Evolutionary conservation across 1,140 invertebrate genomes (phyloP).

Genomic region (Pseudomyrmex sp.): DNA sequence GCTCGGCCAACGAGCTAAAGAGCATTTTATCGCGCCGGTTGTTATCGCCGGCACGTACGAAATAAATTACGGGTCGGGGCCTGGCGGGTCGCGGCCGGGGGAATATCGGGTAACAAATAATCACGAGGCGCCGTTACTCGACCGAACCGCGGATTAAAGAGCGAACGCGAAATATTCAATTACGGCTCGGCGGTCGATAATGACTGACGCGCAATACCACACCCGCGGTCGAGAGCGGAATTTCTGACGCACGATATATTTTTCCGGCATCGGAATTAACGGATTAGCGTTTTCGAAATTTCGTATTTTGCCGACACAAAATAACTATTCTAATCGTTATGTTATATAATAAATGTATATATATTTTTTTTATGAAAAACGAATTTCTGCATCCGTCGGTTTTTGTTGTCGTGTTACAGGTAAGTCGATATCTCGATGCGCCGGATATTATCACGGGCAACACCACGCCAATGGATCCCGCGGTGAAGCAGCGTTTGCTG

Average conservation of each 20-base stretch:
- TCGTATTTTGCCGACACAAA: not conserved
- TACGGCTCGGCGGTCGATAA: conserved; percentile 54
- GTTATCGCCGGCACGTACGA: conserved; percentile 59
- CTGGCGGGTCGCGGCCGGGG: not conserved
- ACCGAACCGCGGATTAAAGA: conserved; percentile 61
- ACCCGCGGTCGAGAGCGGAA: conserved; percentile 23
- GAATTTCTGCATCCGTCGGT: not conserved
- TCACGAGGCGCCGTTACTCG: conserved; percentile 52
- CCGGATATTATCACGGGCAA: conserved; percentile 88
- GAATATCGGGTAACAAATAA: conserved; percentile 60
- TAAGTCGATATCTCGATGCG: conserved; percentile 88
- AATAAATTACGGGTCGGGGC: conserved; percentile 49
- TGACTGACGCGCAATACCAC: conserved; percentile 52
- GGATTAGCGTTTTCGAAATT: not conserved
- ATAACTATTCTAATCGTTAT: not conserved
- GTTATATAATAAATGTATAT: not conserved
- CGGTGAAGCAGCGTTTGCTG: conserved; percentile 89
- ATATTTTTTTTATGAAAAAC: not conserved
- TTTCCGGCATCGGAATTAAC: conserved; percentile 16
- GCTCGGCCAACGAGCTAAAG: conserved; percentile 41
- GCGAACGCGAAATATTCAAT: conserved; percentile 65
- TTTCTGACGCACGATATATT: conserved; percentile 51
- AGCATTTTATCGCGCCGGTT: conserved; percentile 56
- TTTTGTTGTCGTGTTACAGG: conserved; percentile 71
- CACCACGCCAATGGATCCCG: conserved; percentile 88